These are phyloP conservation scores for Cydia amplana DNA, from an alignment of 1,140 invertebrate genomes.

Conservation along the genomic window DNA sequence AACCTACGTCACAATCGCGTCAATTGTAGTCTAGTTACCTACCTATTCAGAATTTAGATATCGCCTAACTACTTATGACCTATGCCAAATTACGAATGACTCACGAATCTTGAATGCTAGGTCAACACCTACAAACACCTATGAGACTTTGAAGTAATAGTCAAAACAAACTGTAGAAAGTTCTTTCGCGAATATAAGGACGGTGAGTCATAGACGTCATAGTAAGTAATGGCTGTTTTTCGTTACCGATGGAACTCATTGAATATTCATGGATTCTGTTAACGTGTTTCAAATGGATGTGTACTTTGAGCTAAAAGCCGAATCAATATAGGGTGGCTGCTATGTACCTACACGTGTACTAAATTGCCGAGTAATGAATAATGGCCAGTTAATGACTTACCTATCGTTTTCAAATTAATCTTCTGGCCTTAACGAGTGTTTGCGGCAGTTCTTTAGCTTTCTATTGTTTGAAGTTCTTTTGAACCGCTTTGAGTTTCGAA, in stretches of 20 bases:
- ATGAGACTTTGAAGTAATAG: not conserved
- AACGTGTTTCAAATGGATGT: slow-evolving; percentile 39
- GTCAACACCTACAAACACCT: not conserved
- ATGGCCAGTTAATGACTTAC: slow-evolving; percentile 36
- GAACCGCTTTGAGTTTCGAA: too few species aligned
- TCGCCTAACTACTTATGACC: not conserved
- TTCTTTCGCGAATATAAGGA: slow-evolving; percentile 24
- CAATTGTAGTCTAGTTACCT: slow-evolving; percentile 10
- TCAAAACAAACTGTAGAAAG: slow-evolving; percentile 13
- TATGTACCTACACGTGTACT: not conserved
- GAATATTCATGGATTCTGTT: slow-evolving; percentile 31
- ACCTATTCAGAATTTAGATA: not conserved
- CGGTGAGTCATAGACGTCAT: slow-evolving; percentile 28
- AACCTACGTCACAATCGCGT: not conserved
- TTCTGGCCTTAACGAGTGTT: not conserved
- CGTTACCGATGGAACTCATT: slow-evolving; percentile 15
- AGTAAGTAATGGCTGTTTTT: slow-evolving; percentile 9
- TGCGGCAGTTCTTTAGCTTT: not conserved
- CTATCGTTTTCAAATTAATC: slow-evolving; percentile 26
- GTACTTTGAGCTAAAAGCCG: slow-evolving; percentile 36
- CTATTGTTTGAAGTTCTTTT: too few species aligned
- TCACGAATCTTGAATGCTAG: slow-evolving; percentile 7
- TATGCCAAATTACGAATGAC: not conserved
- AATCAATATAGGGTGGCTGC: slow-evolving; percentile 38
- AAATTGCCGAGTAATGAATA: slow-evolving; percentile 35